phyloP scores from a whole-genome alignment of 2,888 invertebrate genomes.

The Stramonita haemastoma region DNA sequence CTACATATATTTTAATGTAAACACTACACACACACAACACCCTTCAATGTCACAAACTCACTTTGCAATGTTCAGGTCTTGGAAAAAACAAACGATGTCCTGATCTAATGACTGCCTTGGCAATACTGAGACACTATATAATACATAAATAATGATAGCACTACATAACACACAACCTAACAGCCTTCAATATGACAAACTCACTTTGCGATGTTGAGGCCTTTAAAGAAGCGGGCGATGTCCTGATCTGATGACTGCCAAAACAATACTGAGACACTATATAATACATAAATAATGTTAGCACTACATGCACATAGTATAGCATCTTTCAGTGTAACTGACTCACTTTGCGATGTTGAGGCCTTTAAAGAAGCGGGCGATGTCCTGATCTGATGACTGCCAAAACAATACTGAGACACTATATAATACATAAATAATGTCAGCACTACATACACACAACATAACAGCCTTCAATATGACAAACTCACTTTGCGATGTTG shows the following conservation, averaged over 20 bases:
- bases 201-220: slow-evolving; percentile 84
- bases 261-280: slow-evolving; percentile 97
- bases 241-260: slow-evolving; percentile 99
- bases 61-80: slow-evolving; percentile 94
- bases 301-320: too few relatives aligned
- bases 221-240: slow-evolving; percentile 82
- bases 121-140: slow-evolving; percentile 97
- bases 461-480: neutral
- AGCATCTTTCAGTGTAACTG: too few relatives aligned
- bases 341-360: slow-evolving; percentile 84
- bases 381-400: slow-evolving; percentile 88
- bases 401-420: slow-evolving; percentile 98
- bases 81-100: slow-evolving; percentile 98
- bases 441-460: too few relatives aligned
- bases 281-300: too few relatives aligned
- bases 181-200: slow-evolving; percentile 51
- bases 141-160: too few relatives aligned
- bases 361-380: neutral
- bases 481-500: slow-evolving; percentile 86
- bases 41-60: slow-evolving; percentile 55
- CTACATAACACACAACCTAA: too few relatives aligned
- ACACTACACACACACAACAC: too few relatives aligned
- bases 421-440: too few relatives aligned
- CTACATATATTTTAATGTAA: slow-evolving; percentile 76
- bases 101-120: slow-evolving; percentile 99